Base-by-base conservation (phyloP, 23 tunicate species). In the Diplosoma virens region DNA sequence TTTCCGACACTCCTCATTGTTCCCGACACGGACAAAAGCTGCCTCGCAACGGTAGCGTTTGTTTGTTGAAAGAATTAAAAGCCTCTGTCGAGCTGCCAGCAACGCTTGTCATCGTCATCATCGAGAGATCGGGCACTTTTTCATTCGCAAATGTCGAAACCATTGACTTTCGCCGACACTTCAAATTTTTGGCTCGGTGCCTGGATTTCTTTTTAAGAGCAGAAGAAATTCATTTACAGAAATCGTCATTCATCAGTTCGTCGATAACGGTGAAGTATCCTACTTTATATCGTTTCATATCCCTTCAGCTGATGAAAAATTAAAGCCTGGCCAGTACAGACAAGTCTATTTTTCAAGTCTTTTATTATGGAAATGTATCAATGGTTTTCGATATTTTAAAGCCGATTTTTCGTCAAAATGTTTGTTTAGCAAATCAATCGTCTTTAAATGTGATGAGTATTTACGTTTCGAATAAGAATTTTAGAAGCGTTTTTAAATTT, bases 51-150 rank as follows among this genome's bases (percentile, higher is more conserved):
- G 83, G 33, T 46, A 59, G 65, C 69, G 28, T 58, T 47, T 78
- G 74, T 78, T 78, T 78, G 74, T 26, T 18, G 47, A 78, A 61
- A 20, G 83, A 46, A 78, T 78, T 78, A 78, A 33, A 32, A 25
- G 28, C 52, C 25, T 46, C 54, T 27, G 6, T n/a, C 35, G 35
- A 22, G 6, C 34, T 7, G 6, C 4, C 35, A 29, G 9, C 7
- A n/a, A 28, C 6, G 5, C 7, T 7, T 41, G 9, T 22, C 3
- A 27, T 61, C 69, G 35, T 25, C 23, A 17, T 9, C 6, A 27
- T n/a, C 35, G 35, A 22, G 6, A 18, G 35, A 4, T 26, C 35
- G 21, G 9, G 34, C 11, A 28, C 6, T 27, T 27, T 7, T 41
- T 41, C 35, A 26, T 61, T 61, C 69, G 35, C 69, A 61, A 61